A percentile compares a stretch with the other conserved stretches of the same genome.
phyloP scores from a whole-genome alignment of 2,888 invertebrate genomes.

The Autographa pulchrina region DNA sequence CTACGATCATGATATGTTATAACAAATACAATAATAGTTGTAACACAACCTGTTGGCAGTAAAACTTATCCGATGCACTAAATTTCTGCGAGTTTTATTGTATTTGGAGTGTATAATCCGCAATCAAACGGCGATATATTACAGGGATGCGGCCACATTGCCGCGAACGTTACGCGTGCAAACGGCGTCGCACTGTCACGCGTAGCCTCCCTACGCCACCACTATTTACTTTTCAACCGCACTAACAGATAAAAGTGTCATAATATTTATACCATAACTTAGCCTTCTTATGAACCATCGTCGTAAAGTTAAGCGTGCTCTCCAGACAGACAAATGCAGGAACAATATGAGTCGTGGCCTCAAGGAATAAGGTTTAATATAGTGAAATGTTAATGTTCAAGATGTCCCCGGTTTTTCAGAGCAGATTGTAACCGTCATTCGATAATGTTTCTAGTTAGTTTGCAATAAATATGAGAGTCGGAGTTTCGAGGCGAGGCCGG shows the following conservation, averaged over 20 bases:
- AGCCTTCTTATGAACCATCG: conserved; percentile 85
- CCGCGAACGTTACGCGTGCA: conserved; percentile 67
- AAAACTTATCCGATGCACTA: conserved; percentile 59
- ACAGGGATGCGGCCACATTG: conserved; percentile 63
- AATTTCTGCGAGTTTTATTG: conserved; percentile 63
- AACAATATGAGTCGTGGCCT: conserved; percentile 72
- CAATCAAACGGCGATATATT: conserved; percentile 73
- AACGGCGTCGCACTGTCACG: conserved; percentile 68
- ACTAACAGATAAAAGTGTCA: conserved; percentile 87
- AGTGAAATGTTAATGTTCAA: conserved; percentile 64
- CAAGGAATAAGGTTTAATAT: conserved; percentile 77
- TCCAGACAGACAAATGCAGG: conserved; percentile 68
- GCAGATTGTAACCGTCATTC: conserved; percentile 79
- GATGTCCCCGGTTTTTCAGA: conserved; percentile 77
- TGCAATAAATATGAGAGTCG: conserved; percentile 87
- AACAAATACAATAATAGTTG: conserved; percentile 51
- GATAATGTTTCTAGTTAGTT: conserved; percentile 88
- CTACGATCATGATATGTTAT: not conserved
- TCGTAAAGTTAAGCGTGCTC: conserved; percentile 84
- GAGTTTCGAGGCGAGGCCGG: conserved; percentile 69
- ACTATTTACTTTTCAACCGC: conserved; percentile 85
- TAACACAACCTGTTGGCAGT: conserved; percentile 41
- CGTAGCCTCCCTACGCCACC: conserved; percentile 67
- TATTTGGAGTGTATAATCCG: conserved; percentile 71
- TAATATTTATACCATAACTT: conserved; percentile 88